Conservation (phyloP, 2,113 vertebrate genomes). For the Columba livia region DNA sequence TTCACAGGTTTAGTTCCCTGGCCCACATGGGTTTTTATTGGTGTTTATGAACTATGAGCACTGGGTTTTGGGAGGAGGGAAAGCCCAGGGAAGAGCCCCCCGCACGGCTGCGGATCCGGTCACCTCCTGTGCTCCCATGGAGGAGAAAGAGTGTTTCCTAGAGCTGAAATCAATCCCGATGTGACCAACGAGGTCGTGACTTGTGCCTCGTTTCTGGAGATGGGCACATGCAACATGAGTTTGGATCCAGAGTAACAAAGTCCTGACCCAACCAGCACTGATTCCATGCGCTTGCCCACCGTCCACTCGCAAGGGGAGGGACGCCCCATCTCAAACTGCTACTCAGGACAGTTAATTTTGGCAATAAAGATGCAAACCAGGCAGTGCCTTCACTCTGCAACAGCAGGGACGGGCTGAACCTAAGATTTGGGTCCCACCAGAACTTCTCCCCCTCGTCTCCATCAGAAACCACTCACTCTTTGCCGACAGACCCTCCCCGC, state of each 20-base stretch:
- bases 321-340: neutral
- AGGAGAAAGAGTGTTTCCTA: neutral
- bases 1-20: neutral
- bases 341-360: neutral
- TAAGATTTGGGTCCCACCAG: neutral
- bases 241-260: neutral
- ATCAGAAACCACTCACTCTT: neutral
- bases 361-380: neutral
- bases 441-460: neutral
- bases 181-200: neutral
- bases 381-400: neutral
- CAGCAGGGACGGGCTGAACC: neutral
- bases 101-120: rapidly evolving
- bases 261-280: rapidly evolving
- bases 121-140: rapidly evolving
- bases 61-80: neutral
- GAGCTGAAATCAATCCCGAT: neutral
- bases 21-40: rapidly evolving
- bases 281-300: rapidly evolving
- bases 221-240: rapidly evolving
- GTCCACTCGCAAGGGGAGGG: rapidly evolving
- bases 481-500: neutral
- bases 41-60: rapidly evolving
- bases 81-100: neutral
- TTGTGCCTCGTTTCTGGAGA: neutral